Base-by-base conservation (phyloP, 2,797 vertebrate genomes). In the Taeniopygia guttata region DNA sequence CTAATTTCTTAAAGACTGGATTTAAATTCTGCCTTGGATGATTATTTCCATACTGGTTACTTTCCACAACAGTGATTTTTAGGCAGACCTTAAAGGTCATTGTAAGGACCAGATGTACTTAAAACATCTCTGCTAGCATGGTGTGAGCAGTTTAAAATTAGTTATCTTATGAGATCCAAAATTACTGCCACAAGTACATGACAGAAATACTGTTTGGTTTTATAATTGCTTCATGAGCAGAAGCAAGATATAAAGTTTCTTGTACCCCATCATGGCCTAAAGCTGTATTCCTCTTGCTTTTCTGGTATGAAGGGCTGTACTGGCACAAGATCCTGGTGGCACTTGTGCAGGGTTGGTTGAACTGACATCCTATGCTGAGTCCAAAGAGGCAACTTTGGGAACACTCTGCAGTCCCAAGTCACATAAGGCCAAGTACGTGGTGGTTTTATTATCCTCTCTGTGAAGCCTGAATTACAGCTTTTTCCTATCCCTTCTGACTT, bases 1-100 rank as follows among this genome's bases (percentile, higher is more conserved):
- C 5, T 92, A 77, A 87, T 55, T 75, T 94, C 92, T 93, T 59
- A 92, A 96, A 93, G 79, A 89, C 93, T 87, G 94, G 25, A 69
- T 95, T 89, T 87, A 95, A 94, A 87, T 87, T 91, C 54, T 84
- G 11, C 26, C 40, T 87, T 0, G 0, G 46, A 79, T 96, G 25
- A 58, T 79, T 89, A 90, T 90, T 95, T 92, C 79, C 25, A 23
- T 86, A 84, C 81, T 40, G 22, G 4, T 45, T 92, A 82, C 43
- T 86, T 90, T 94, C 43, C 40, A 66, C 62, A 80, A 16, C 36
- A 77, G 51, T 83, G 66, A 80, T 55, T 87, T 84, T 68, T 55
- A 18, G 85, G 19, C 83, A 48, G 23, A 80, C 17, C 27, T 69
- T 84, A 89, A 94, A 94, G 78, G 60, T 77, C 38, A 92, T 32